phyloP scores from a whole-genome alignment of 1,140 invertebrate genomes.

The Bombus sylvicola region DNA sequence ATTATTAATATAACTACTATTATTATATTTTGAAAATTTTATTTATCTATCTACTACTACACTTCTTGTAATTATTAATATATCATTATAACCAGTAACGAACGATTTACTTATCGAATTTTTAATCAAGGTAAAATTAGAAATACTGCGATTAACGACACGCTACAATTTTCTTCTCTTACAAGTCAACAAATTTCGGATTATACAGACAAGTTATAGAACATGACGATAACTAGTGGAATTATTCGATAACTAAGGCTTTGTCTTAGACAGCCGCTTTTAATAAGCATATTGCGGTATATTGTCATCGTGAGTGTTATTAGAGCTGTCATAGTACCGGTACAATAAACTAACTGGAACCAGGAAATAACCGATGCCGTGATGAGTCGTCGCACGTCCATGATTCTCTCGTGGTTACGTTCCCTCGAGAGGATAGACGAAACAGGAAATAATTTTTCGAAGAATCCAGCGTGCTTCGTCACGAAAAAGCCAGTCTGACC shows the following conservation, averaged over 20 bases:
- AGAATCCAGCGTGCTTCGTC: not conserved
- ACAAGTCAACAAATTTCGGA: not conserved
- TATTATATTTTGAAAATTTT: not conserved
- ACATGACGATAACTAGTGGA: not conserved
- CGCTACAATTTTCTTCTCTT: too few species aligned
- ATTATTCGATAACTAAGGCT: not conserved
- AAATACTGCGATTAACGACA: too few species aligned
- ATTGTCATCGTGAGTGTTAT: constrained; percentile 15
- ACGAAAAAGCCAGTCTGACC: not conserved
- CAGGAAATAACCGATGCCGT: constrained; percentile 39
- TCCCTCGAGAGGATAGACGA: not conserved
- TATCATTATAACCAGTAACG: too few species aligned
- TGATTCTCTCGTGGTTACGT: not conserved
- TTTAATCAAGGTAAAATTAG: too few species aligned
- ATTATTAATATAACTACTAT: not conserved
- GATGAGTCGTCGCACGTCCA: constrained; percentile 23
- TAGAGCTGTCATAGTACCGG: constrained; percentile 26
- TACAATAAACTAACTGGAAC: constrained; percentile 47
- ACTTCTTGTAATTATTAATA: too few species aligned
- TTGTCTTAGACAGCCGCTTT: constrained; percentile 6
- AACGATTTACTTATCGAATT: too few species aligned
- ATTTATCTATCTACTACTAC: too few species aligned
- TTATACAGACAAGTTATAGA: not conserved
- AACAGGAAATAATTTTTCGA: constrained; percentile 21
- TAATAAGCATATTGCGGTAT: constrained; percentile 20